These are phyloP conservation scores for Rhincodon typus DNA, from an alignment of 2,797 vertebrate genomes.

Conservation along the genomic window DNA sequence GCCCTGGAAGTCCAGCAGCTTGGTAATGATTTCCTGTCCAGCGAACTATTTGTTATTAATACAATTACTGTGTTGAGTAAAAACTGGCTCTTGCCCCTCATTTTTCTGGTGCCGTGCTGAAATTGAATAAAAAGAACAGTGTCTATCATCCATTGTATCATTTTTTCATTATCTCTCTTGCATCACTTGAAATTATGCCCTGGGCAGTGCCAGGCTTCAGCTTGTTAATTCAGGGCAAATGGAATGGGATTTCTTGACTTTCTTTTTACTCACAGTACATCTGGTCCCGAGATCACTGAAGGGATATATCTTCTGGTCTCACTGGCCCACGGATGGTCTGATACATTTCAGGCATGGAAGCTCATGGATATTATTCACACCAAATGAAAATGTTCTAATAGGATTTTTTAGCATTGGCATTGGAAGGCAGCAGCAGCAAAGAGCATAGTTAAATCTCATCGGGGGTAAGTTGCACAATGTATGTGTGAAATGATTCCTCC, in stretches of 20 bases:
- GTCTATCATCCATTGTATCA: not conserved
- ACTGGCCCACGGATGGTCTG: not conserved
- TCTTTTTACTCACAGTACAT: not conserved
- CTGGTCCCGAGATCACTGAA: not conserved
- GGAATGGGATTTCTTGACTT: not conserved
- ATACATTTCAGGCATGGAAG: not conserved
- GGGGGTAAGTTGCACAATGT: not conserved
- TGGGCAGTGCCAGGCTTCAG: not conserved
- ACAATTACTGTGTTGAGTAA: not conserved
- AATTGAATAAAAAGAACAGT: not conserved
- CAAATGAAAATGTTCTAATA: not conserved
- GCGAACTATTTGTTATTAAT: not conserved
- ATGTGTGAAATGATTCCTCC: not conserved
- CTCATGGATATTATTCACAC: not conserved
- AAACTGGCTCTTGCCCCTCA: not conserved
- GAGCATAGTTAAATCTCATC: not conserved
- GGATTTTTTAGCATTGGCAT: not conserved
- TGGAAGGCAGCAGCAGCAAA: not conserved
- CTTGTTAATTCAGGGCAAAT: not conserved
- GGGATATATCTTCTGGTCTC: not conserved
- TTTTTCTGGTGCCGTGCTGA: not conserved
- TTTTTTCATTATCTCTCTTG: not conserved
- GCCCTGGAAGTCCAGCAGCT: not conserved
- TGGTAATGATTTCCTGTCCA: not conserved
- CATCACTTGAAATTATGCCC: not conserved